phyloP scores from a whole-genome alignment of 2,113 vertebrate species.

The Catharus minimus region DNA sequence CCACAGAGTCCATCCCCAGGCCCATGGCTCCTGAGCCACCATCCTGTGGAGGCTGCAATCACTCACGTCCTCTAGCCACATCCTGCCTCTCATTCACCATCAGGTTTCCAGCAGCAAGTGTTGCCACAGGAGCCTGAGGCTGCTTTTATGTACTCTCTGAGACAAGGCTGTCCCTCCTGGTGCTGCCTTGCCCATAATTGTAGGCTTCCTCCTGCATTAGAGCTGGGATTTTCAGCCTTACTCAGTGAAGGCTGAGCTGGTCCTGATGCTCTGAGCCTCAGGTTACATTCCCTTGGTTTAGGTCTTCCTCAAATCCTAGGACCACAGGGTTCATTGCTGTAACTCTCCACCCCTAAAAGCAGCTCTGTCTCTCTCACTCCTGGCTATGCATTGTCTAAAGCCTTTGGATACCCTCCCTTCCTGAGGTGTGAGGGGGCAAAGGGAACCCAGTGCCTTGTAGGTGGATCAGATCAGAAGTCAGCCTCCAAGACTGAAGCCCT shows the following conservation, averaged over 20 bases:
- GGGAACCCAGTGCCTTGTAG: not conserved
- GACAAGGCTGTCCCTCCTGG: not conserved
- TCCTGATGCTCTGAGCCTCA: not conserved
- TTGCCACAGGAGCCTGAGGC: not conserved
- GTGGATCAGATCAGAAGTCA: not conserved
- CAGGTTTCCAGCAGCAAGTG: not conserved
- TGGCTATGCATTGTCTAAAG: not conserved
- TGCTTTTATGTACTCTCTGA: not conserved
- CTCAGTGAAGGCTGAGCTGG: not conserved
- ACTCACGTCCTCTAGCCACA: not conserved
- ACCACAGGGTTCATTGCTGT: fast-evolving
- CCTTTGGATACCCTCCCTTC: not conserved
- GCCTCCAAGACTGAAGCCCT: not conserved
- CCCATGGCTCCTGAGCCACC: not conserved
- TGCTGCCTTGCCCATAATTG: not conserved
- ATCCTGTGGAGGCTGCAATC: fast-evolving
- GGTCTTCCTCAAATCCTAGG: not conserved
- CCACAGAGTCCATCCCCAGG: not conserved
- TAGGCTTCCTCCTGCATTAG: not conserved
- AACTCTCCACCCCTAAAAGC: not conserved
- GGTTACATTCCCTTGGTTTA: not conserved
- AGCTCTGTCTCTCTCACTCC: not conserved
- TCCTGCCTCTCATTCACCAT: not conserved
- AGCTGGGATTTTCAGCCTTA: not conserved
- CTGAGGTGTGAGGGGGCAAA: not conserved